phyloP scores from a whole-genome alignment of 2,113 vertebrate genomes.

The Phaetusa simplex region DNA sequence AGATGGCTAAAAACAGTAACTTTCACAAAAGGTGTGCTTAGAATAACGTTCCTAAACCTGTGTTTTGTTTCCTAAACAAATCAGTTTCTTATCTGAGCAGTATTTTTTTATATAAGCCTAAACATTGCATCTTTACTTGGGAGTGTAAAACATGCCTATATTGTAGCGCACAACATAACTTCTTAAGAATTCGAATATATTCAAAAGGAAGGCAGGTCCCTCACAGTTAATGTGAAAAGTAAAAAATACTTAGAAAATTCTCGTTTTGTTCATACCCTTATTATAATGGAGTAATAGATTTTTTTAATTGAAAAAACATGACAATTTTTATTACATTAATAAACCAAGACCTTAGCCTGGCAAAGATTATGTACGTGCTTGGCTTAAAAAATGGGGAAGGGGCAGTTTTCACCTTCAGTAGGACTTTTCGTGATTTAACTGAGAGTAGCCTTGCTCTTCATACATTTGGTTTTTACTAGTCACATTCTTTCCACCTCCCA shows the following conservation, averaged over 20 bases:
- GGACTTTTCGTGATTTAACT: neutral
- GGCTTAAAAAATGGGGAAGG: neutral
- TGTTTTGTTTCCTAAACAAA: neutral
- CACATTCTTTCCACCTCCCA: neutral
- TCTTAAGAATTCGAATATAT: neutral
- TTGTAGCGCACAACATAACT: rapidly evolving
- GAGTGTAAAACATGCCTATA: neutral
- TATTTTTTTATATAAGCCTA: neutral
- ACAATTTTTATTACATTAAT: neutral
- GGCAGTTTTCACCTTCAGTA: neutral
- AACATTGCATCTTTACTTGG: neutral
- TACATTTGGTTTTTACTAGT: rapidly evolving
- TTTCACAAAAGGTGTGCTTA: neutral
- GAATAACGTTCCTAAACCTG: neutral
- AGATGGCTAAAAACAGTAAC: neutral
- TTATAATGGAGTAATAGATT: neutral
- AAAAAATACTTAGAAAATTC: neutral
- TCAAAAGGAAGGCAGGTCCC: neutral
- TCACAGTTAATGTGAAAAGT: neutral
- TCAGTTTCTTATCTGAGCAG: neutral
- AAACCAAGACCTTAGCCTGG: neutral
- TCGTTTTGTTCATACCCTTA: neutral
- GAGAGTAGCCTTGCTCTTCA: neutral
- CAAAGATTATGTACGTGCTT: neutral
- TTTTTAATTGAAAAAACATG: neutral